These are phyloP conservation scores for Neolamprologus modestus DNA, from an alignment of 2,113 vertebrate species.

Conservation along the genomic window DNA sequence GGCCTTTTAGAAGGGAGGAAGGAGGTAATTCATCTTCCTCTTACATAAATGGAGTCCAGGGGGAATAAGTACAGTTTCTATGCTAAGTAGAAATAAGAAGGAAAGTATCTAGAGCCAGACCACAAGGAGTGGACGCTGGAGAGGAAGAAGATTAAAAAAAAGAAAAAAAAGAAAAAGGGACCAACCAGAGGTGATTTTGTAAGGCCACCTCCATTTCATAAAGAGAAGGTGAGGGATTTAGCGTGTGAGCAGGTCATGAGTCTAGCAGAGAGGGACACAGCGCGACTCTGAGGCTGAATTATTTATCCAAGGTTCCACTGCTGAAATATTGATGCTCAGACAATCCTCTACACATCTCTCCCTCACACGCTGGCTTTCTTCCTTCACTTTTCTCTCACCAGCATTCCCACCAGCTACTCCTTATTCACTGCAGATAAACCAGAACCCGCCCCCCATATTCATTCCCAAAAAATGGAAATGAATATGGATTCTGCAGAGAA, in stretches of 20 bases:
- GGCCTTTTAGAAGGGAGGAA: neutral
- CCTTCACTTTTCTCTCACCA: neutral
- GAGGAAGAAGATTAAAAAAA: neutral
- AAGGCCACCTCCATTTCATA: neutral
- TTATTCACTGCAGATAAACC: neutral
- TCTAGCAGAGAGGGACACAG: conserved; percentile 7
- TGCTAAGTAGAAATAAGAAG: neutral
- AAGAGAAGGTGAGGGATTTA: neutral
- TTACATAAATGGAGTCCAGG: conserved; percentile 47
- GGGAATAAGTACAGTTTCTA: conserved; percentile 10
- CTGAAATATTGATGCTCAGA: conserved; percentile 59
- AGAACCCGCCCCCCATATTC: neutral
- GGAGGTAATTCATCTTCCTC: conserved; percentile 48
- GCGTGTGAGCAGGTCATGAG: neutral
- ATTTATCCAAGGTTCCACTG: conserved; percentile 51
- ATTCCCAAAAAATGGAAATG: neutral
- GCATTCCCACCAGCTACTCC: neutral
- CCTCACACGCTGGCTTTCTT: neutral
- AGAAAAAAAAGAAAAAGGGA: neutral
- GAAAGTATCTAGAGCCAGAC: neutral
- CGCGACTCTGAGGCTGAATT: conserved; percentile 41
- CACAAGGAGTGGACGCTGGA: neutral
- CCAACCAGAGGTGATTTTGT: conserved; percentile 13
- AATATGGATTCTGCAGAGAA: neutral
- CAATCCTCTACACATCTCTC: conserved; percentile 7